Percentiles rank a stretch among this genome's conserved stretches.
Conservation (phyloP, 2,113 vertebrate species). For the Nerophis ophidion region DNA sequence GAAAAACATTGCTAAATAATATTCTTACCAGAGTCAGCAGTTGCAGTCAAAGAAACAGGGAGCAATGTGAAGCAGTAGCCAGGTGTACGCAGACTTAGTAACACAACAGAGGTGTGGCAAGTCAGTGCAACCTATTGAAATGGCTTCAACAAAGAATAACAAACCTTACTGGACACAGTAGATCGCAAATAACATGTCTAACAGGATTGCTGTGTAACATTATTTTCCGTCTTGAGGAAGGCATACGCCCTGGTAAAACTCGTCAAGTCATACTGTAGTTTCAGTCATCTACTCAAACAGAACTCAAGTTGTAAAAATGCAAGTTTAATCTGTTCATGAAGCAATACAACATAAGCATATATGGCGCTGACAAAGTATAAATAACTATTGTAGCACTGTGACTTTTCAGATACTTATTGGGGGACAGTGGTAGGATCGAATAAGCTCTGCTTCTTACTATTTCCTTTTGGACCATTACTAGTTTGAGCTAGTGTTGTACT, state of each 20-base stretch:
- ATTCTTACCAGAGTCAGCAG: constrained; percentile 13
- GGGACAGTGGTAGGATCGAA: too few relatives aligned
- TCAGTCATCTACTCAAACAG: too few relatives aligned
- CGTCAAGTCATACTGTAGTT: background rate
- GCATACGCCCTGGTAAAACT: background rate
- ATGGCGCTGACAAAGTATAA: too few relatives aligned
- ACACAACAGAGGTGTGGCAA: background rate
- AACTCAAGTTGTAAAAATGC: too few relatives aligned
- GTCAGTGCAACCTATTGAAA: background rate
- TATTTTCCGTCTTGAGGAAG: background rate
- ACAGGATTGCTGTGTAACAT: background rate
- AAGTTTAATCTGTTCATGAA: too few relatives aligned
- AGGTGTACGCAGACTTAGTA: background rate
- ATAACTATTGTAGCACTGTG: too few relatives aligned
- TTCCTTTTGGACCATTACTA: too few relatives aligned
- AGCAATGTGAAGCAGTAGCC: background rate
- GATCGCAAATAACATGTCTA: background rate
- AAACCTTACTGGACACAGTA: background rate
- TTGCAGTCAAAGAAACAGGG: background rate
- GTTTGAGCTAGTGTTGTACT: too few relatives aligned
- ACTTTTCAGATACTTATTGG: too few relatives aligned
- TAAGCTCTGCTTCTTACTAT: too few relatives aligned
- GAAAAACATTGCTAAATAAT: background rate
- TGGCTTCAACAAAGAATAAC: background rate
- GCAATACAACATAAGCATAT: too few relatives aligned